Evolutionary conservation across 2,113 vertebrate species (phyloP).

Genomic region (Gavialis gangeticus): DNA sequence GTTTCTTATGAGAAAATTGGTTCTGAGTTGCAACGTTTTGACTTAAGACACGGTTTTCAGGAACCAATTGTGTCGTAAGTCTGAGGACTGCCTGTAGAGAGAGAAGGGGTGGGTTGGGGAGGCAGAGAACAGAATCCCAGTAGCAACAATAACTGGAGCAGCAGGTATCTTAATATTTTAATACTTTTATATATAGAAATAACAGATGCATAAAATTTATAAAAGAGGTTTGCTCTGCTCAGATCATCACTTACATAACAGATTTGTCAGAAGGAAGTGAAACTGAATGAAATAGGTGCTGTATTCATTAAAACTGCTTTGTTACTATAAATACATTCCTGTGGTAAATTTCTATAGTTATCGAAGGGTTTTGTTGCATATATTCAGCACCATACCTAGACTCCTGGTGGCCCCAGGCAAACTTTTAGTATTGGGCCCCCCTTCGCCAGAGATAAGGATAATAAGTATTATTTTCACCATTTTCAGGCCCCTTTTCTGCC

Average conservation of each 20-base stretch:
- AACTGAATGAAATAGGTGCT: too few relatives aligned
- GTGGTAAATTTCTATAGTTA: neutral
- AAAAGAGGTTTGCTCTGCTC: neutral
- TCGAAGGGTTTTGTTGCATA: neutral
- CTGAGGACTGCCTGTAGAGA: too few relatives aligned
- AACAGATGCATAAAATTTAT: neutral
- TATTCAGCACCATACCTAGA: neutral
- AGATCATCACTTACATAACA: neutral
- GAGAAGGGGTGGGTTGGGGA: too few relatives aligned
- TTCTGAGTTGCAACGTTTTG: too few relatives aligned
- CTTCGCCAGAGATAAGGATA: too few relatives aligned
- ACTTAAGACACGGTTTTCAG: too few relatives aligned
- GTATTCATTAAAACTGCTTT: neutral
- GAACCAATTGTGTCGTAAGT: too few relatives aligned
- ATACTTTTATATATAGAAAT: neutral
- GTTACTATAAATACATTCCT: neutral
- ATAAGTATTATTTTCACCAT: too few relatives aligned
- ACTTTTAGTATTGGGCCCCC: too few relatives aligned
- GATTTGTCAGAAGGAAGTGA: neutral
- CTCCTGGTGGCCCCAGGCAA: too few relatives aligned
- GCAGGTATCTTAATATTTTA: neutral
- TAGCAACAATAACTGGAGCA: neutral
- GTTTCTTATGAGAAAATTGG: too few relatives aligned
- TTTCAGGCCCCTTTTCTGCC: too few relatives aligned
- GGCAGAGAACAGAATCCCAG: neutral